phyloP scores from a whole-genome alignment of 2,797 vertebrate genomes.

The Alouatta caraya region DNA sequence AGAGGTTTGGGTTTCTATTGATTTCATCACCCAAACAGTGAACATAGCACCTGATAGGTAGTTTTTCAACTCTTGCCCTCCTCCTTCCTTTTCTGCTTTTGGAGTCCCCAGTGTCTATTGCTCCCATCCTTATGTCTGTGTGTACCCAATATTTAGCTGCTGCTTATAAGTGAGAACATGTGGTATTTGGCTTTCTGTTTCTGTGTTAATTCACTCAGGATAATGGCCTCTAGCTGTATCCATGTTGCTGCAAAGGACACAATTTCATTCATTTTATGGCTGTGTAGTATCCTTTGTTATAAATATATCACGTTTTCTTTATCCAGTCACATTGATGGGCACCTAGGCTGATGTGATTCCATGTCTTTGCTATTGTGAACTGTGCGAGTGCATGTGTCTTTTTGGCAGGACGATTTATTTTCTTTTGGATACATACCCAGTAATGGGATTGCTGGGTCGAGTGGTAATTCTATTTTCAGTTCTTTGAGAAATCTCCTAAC shows the following conservation, averaged over 20 bases:
- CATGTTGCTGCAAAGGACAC: neutral
- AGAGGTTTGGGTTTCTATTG: neutral
- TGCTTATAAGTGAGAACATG: neutral
- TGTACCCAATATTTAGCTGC: neutral
- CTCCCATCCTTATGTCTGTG: neutral
- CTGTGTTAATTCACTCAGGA: neutral
- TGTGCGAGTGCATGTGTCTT: neutral
- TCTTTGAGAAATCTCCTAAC: neutral
- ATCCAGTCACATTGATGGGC: neutral
- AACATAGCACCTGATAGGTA: neutral
- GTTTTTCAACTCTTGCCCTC: neutral
- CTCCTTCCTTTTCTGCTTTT: neutral
- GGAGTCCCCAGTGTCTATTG: neutral
- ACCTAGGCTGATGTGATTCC: neutral
- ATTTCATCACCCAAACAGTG: neutral
- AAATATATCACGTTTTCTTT: neutral
- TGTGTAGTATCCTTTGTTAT: neutral
- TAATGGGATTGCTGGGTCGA: neutral
- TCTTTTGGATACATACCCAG: neutral
- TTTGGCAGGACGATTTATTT: neutral
- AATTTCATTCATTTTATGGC: neutral
- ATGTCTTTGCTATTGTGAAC: neutral
- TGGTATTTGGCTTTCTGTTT: neutral
- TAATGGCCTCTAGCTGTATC: neutral
- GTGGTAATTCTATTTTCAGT: neutral